Evolutionary conservation across 1,140 invertebrate genomes (phyloP).

Genomic region (Drosophila lini): DNA sequence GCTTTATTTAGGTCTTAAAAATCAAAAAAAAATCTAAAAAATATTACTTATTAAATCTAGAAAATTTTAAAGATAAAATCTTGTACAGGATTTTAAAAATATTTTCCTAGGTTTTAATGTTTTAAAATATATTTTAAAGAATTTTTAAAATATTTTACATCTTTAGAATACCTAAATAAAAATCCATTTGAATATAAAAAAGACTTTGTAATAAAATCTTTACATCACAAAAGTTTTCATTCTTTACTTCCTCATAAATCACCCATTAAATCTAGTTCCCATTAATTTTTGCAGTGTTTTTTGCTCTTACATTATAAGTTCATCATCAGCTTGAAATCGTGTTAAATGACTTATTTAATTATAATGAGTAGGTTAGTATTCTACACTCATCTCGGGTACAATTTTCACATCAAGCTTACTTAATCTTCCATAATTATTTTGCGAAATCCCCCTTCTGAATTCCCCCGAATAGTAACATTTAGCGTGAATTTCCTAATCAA

Average conservation of each 20-base stretch:
- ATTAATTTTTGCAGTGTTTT: neutral
- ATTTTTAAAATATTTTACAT: no score
- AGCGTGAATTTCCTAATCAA: slow-evolving; percentile 9
- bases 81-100: no score
- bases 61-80: no score
- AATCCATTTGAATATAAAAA: no score
- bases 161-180: no score
- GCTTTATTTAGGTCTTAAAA: no score
- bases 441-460: slow-evolving; percentile 11
- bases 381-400: slow-evolving; percentile 2
- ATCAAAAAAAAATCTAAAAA: no score
- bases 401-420: slow-evolving; percentile 7
- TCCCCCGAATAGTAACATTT: slow-evolving; percentile 12
- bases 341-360: slow-evolving; percentile 21
- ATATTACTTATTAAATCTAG: no score
- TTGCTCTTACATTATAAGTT: neutral
- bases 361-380: slow-evolving; percentile 35
- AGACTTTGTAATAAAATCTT: no score
- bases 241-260: neutral
- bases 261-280: neutral
- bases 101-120: no score
- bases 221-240: neutral
- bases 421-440: slow-evolving; percentile 29
- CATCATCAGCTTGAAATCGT: slow-evolving; percentile 15
- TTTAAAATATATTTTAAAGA: no score